Percentiles rank a stretch among this genome's conserved stretches.
phyloP scores from a whole-genome alignment of 2,113 vertebrate genomes.

The Trichomycterus rosablanca region DNA sequence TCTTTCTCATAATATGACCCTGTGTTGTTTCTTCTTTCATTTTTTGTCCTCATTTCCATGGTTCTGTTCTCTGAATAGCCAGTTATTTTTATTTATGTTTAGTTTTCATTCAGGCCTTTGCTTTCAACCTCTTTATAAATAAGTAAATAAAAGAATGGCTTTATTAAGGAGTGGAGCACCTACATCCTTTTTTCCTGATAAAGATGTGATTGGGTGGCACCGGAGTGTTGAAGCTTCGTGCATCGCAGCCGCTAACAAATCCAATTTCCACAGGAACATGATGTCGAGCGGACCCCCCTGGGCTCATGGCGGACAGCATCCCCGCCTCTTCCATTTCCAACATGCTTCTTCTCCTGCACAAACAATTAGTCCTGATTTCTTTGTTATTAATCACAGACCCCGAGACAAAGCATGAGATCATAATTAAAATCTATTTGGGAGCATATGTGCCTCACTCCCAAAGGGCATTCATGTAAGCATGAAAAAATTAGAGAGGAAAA shows the following conservation, averaged over 20 bases:
- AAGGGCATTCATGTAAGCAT: slow-evolving; percentile 52
- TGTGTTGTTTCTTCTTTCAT: neutral
- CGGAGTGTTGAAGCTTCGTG: slow-evolving; percentile 26
- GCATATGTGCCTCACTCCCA: slow-evolving; percentile 62
- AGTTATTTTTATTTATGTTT: neutral
- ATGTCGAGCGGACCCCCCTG: slow-evolving; percentile 31
- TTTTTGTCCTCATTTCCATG: slow-evolving; percentile 9
- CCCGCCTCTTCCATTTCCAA: slow-evolving; percentile 17
- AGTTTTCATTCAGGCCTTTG: neutral
- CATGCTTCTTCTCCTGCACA: slow-evolving; percentile 41
- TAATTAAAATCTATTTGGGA: slow-evolving; percentile 72
- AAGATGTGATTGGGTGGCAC: slow-evolving; percentile 36
- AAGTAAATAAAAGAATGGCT: slow-evolving; percentile 22
- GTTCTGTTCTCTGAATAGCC: neutral
- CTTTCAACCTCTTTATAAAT: neutral
- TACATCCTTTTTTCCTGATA: slow-evolving; percentile 44
- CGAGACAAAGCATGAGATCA: slow-evolving; percentile 66
- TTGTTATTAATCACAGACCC: slow-evolving; percentile 66
- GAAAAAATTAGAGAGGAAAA: slow-evolving; percentile 50
- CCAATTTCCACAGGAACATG: slow-evolving; percentile 45
- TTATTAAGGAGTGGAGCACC: slow-evolving; percentile 20
- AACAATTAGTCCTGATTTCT: slow-evolving; percentile 71
- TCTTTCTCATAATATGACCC: too few species aligned
- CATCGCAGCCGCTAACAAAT: slow-evolving; percentile 37
- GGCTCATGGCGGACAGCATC: slow-evolving; percentile 28